phyloP scores from a whole-genome alignment of 2,888 invertebrate species.

The Synanthedon formicaeformis region DNA sequence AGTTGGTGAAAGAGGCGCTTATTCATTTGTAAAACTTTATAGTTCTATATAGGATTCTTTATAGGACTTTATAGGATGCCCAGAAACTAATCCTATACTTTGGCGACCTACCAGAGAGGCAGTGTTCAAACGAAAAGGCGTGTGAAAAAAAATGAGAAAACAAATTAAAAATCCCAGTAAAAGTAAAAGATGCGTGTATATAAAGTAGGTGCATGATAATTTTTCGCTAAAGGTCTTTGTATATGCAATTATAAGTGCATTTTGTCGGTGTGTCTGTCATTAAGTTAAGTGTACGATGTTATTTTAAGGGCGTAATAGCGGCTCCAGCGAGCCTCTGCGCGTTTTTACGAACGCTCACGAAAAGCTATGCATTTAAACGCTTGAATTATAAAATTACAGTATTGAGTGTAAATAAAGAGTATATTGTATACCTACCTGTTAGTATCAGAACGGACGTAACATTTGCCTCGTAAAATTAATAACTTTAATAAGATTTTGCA shows the following conservation, averaged over 20 bases:
- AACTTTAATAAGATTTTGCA: no score
- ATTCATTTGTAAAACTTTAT: no score
- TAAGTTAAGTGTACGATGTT: constrained; percentile 71
- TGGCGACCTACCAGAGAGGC: no score
- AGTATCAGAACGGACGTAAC: no score
- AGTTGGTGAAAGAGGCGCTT: no score
- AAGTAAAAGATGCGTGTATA: constrained; percentile 3
- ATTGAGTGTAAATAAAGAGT: constrained; percentile 53
- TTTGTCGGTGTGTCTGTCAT: constrained; percentile 68
- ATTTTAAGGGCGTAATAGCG: constrained; percentile 67
- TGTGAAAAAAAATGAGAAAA: background rate
- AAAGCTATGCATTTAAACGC: constrained; percentile 71
- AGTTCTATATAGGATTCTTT: no score
- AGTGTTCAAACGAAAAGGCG: no score
- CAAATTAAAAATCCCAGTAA: background rate
- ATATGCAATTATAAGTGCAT: constrained; percentile 67
- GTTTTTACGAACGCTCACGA: constrained; percentile 58
- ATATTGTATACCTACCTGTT: background rate
- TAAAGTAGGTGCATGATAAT: constrained; percentile 50
- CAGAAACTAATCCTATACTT: no score
- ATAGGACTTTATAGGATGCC: no score
- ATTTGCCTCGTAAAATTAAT: no score
- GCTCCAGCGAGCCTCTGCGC: constrained; percentile 48
- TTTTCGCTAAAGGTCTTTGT: constrained; percentile 67
- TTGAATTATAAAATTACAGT: constrained; percentile 69